Evolutionary conservation across 2,888 invertebrate species (phyloP).

Genomic region (Ornithoptera priamus): DNA sequence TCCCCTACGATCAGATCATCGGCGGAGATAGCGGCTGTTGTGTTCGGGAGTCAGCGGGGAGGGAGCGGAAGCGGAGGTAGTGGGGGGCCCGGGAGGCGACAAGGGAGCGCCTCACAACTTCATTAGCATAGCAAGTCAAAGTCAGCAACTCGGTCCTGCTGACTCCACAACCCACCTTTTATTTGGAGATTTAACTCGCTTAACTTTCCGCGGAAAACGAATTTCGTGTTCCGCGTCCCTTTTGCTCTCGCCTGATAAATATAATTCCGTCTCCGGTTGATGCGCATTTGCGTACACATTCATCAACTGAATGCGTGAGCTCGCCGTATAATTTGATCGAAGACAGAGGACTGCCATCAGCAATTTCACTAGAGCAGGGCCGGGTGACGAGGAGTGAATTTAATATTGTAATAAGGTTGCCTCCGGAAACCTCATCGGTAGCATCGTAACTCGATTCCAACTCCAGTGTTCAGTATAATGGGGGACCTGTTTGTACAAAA

Average conservation of each 20-base stretch:
- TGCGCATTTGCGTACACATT: slow-evolving; percentile 46
- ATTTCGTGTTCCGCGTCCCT: slow-evolving; percentile 50
- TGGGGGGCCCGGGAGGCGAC: slow-evolving; percentile 18
- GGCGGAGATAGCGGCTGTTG: slow-evolving; percentile 61
- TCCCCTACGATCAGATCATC: slow-evolving; percentile 67
- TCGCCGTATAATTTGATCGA: slow-evolving; percentile 71
- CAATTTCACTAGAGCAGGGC: slow-evolving; percentile 45
- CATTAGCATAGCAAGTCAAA: slow-evolving; percentile 61
- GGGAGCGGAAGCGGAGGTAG: slow-evolving; percentile 23
- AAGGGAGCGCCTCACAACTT: slow-evolving; percentile 48
- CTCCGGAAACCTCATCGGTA: slow-evolving; percentile 20
- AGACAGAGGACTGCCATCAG: slow-evolving; percentile 61
- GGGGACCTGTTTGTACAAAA: neutral
- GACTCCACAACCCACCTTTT: slow-evolving; percentile 69
- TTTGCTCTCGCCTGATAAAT: slow-evolving; percentile 43
- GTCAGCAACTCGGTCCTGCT: slow-evolving; percentile 58
- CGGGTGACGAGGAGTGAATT: slow-evolving; percentile 48
- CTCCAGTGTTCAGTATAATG: slow-evolving; percentile 5
- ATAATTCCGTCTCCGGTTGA: slow-evolving; percentile 45
- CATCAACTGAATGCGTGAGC: slow-evolving; percentile 48
- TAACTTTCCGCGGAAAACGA: slow-evolving; percentile 67
- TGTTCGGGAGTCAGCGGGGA: slow-evolving; percentile 34
- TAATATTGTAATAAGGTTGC: slow-evolving; percentile 38
- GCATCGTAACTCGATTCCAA: slow-evolving; percentile 12
- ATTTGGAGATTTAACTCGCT: slow-evolving; percentile 76